Conservation (phyloP, 2,888 invertebrate species). For the Hydropsyche betteni region DNA sequence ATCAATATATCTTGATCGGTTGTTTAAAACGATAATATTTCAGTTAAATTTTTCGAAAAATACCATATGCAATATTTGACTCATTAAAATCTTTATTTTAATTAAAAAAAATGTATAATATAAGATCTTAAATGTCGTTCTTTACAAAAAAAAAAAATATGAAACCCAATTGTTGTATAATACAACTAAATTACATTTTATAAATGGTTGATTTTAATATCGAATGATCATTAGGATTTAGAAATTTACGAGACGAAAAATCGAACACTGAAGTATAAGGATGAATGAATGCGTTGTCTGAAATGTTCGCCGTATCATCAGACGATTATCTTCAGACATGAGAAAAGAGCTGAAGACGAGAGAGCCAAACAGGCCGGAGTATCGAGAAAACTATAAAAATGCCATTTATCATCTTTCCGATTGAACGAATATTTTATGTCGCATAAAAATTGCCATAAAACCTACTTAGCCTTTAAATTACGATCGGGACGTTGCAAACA, state of each 20-base stretch:
- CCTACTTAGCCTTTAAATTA: constrained; percentile 44
- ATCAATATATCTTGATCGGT: background rate
- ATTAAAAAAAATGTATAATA: too few species aligned
- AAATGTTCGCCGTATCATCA: constrained; percentile 16
- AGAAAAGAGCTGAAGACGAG: background rate
- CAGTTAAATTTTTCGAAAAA: too few species aligned
- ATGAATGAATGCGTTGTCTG: background rate
- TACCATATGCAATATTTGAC: too few species aligned
- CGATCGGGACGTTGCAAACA: constrained; percentile 30
- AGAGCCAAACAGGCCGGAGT: background rate
- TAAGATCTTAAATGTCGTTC: too few species aligned
- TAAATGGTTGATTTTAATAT: too few species aligned
- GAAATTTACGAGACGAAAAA: constrained; percentile 2
- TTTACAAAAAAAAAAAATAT: too few species aligned
- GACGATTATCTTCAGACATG: constrained; percentile 20
- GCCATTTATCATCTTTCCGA: constrained; percentile 42
- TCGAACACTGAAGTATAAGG: background rate
- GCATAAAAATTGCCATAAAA: constrained; percentile 44
- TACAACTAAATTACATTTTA: too few species aligned
- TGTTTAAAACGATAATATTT: too few species aligned
- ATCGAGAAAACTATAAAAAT: constrained; percentile 39
- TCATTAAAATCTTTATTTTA: too few species aligned
- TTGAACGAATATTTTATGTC: constrained; percentile 45
- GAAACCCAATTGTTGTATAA: too few species aligned
- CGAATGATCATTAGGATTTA: too few species aligned